Percentiles rank a stretch among this genome's conserved stretches.
Evolutionary conservation across 2,113 vertebrate genomes (phyloP).

Genomic region (Microcebus lehilahytsara): DNA sequence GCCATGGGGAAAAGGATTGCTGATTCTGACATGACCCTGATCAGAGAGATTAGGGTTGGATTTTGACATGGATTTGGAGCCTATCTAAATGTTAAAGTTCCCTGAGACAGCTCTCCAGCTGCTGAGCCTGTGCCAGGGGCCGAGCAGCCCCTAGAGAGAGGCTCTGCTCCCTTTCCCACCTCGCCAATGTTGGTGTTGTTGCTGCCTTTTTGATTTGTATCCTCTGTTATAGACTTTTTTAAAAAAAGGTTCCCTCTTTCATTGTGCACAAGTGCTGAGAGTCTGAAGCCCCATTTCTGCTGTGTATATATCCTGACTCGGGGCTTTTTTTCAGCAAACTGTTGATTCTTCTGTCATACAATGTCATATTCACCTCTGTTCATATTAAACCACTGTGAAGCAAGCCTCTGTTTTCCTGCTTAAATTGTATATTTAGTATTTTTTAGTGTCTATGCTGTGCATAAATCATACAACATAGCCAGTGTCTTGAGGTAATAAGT

Average conservation of each 20-base stretch:
- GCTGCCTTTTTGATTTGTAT: constrained; percentile 59
- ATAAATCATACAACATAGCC: constrained; percentile 25
- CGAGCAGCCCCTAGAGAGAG: constrained; percentile 45
- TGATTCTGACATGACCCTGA: constrained; percentile 6
- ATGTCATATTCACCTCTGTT: constrained; percentile 87
- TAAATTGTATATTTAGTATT: constrained; percentile 62
- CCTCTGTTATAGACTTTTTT: constrained; percentile 51
- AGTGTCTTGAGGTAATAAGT: constrained; percentile 36
- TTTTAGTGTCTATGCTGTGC: constrained; percentile 44
- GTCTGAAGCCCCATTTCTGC: constrained; percentile 72
- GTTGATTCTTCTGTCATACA: constrained; percentile 80
- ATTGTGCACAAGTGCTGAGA: constrained; percentile 73
- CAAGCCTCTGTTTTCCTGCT: constrained; percentile 75
- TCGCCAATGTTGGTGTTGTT: constrained; percentile 50
- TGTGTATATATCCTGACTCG: constrained; percentile 75
- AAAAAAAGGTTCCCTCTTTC: constrained; percentile 29
- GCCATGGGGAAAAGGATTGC: constrained; percentile 22
- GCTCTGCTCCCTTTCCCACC: constrained; percentile 38
- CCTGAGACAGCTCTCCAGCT: constrained; percentile 3
- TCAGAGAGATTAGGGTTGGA: constrained; percentile 34
- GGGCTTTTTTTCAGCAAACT: constrained; percentile 82
- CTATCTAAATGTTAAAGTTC: constrained; percentile 12
- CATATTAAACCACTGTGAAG: constrained; percentile 95
- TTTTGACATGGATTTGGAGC: constrained; percentile 53
- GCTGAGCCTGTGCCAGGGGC: constrained; percentile 39